phyloP scores from a whole-genome alignment of 1,140 invertebrate species.

The Cherax destructor region DNA sequence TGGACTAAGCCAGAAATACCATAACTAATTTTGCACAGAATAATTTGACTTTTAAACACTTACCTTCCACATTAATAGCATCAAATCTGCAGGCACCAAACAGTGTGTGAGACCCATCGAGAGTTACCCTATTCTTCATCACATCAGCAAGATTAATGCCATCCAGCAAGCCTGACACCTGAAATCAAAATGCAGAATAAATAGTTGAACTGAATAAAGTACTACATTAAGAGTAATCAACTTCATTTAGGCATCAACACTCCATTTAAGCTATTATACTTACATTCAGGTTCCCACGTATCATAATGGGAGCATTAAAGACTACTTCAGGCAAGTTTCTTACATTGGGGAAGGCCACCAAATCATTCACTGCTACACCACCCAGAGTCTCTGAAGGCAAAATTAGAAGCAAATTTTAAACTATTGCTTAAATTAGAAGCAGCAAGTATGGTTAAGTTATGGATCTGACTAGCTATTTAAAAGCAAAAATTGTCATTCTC shows the following conservation, averaged over 20 bases:
- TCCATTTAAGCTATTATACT: neutral
- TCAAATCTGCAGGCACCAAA: neutral
- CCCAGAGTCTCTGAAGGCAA: neutral
- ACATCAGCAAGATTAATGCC: neutral
- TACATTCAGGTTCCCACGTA: neutral
- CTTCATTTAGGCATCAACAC: no score
- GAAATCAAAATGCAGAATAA: neutral
- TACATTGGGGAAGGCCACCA: neutral
- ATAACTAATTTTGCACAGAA: no score
- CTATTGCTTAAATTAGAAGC: no score
- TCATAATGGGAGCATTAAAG: conserved; percentile 1
- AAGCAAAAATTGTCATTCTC: no score
- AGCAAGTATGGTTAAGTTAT: no score
- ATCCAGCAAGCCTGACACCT: conserved; percentile 17
- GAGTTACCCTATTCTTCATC: neutral
- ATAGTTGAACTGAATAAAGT: neutral
- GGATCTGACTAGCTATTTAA: no score
- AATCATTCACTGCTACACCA: conserved; percentile 2
- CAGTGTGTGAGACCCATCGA: neutral
- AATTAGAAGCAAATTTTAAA: neutral
- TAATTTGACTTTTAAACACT: neutral
- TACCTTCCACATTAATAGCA: conserved; percentile 2
- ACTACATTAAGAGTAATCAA: no score
- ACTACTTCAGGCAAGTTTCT: neutral
- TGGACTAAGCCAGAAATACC: no score